Conservation (phyloP, 2,888 invertebrate genomes). For the Argyra leucocephala region DNA sequence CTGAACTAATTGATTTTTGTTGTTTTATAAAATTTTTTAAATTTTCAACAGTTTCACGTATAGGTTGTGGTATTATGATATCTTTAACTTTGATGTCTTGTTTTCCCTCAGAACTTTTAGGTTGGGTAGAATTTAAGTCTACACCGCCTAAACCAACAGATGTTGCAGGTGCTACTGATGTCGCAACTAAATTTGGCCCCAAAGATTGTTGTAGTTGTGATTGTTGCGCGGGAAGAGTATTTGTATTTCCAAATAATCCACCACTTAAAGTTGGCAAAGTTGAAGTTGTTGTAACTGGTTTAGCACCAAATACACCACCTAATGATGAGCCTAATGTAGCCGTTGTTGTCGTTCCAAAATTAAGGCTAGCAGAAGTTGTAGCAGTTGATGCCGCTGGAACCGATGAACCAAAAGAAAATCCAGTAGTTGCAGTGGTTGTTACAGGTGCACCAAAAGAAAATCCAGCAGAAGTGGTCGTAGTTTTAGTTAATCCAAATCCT, state of each 20-base stretch:
- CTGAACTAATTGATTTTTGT: conserved; percentile 71
- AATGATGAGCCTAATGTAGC: conserved; percentile 26
- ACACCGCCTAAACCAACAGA: conserved; percentile 40
- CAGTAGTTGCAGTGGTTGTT: neutral
- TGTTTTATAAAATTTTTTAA: conserved; percentile 79
- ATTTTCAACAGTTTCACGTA: conserved; percentile 64
- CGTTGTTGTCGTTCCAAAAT: conserved; percentile 36
- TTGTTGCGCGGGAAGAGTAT: conserved; percentile 7
- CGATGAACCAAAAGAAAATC: conserved; percentile 17
- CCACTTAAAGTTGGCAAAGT: neutral
- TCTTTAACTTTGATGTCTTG: conserved; percentile 41
- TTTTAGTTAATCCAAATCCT: conserved; percentile 5
- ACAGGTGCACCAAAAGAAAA: conserved; percentile 22
- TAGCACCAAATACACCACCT: conserved; percentile 32
- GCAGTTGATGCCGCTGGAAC: conserved; percentile 29
- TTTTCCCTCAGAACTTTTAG: conserved; percentile 39
- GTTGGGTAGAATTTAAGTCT: conserved; percentile 40
- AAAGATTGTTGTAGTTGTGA: conserved; percentile 21
- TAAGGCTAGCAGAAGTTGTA: conserved; percentile 34
- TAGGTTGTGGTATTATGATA: conserved; percentile 60
- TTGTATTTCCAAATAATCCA: neutral
- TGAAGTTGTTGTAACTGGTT: conserved; percentile 23
- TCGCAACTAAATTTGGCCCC: conserved; percentile 20
- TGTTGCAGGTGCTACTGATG: conserved; percentile 29
- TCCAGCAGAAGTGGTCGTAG: conserved; percentile 21